Conservation (phyloP, 1,140 invertebrate species). For the Hesperophylax magnus region DNA sequence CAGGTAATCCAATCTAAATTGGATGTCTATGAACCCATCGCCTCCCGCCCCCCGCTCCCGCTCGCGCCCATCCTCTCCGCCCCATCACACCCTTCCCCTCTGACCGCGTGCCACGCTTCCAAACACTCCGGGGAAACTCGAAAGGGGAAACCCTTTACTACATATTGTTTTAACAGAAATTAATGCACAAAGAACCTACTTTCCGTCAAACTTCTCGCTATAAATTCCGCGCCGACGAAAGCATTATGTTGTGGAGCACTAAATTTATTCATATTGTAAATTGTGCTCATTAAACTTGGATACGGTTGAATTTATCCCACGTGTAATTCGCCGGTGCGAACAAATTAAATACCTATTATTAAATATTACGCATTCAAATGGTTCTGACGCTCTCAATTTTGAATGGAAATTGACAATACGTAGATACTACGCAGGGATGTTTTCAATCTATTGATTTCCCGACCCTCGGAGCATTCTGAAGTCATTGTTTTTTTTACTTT, state of each 20-base stretch:
- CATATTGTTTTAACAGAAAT: conserved; percentile 29
- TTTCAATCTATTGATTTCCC: conserved; percentile 9
- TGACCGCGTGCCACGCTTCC: conserved; percentile 5
- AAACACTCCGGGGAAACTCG: background rate
- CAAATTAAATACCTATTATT: conserved; percentile 3
- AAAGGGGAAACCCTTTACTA: background rate
- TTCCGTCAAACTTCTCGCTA: background rate
- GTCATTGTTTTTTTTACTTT: too few species aligned
- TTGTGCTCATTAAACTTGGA: conserved; percentile 6
- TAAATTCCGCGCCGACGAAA: conserved; percentile 11
- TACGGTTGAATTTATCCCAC: conserved; percentile 4
- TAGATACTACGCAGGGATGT: background rate
- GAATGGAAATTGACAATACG: conserved; percentile 2
- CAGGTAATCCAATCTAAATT: conserved; percentile 45
- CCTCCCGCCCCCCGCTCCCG: too few species aligned
- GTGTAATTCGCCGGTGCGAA: conserved; percentile 1
- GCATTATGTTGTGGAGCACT: background rate
- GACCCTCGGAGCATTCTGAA: background rate
- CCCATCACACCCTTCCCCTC: background rate
- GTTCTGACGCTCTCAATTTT: background rate
- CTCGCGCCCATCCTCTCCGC: background rate
- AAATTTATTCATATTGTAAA: conserved; percentile 7
- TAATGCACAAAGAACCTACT: background rate
- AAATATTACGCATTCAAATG: conserved; percentile 2
- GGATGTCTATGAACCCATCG: conserved; percentile 19